Percentiles rank a stretch among this genome's conserved stretches.
Conservation (phyloP, 1,140 invertebrate genomes). For the Formica exsecta region DNA sequence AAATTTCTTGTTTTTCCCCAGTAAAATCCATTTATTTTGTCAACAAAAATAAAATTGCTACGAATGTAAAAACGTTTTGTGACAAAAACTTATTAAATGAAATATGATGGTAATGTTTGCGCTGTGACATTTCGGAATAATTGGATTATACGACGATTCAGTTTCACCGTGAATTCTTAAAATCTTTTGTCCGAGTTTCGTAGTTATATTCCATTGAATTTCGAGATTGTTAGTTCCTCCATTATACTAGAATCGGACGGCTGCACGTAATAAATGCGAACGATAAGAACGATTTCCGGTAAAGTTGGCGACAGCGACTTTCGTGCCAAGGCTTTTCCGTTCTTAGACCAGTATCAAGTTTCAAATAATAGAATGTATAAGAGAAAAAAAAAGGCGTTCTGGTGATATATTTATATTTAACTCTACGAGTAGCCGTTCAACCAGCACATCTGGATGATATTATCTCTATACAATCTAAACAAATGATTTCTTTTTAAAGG, state of each 20-base stretch:
- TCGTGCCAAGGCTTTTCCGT: conserved; percentile 28
- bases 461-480: background rate
- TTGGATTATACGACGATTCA: conserved; percentile 10
- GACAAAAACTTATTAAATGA: conserved; percentile 27
- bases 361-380: conserved; percentile 10
- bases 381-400: background rate
- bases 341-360: conserved; percentile 12
- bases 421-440: background rate
- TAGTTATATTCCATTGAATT: conserved; percentile 57
- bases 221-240: conserved; percentile 45
- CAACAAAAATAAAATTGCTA: background rate
- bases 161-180: conserved; percentile 47
- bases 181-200: conserved; percentile 31
- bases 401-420: background rate
- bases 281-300: conserved; percentile 52
- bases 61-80: background rate
- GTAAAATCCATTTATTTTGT: background rate
- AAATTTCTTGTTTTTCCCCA: background rate
- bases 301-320: conserved; percentile 47
- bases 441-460: background rate
- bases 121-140: conserved; percentile 39
- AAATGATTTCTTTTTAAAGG: background rate
- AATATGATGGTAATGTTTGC: conserved; percentile 20
- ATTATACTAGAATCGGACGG: conserved; percentile 46
- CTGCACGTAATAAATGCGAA: conserved; percentile 57